phyloP scores from a whole-genome alignment of 2,888 invertebrate species.

The Noctua janthina region DNA sequence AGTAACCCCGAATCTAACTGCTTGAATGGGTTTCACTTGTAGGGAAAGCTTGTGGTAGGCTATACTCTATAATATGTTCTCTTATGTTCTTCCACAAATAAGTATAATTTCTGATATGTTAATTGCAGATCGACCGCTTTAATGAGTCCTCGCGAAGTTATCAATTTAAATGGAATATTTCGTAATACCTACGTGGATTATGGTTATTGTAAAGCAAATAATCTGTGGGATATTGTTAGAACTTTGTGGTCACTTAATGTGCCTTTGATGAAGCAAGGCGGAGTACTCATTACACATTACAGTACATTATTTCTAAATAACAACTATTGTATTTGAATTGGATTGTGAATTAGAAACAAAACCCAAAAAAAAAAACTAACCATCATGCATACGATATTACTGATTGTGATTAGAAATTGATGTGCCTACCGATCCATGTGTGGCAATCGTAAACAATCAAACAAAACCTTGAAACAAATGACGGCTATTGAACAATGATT shows the following conservation, averaged over 20 bases:
- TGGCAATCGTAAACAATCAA: conserved; percentile 1
- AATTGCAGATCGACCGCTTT: background rate
- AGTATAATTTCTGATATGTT: background rate
- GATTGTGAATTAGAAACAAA: background rate
- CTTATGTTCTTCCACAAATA: background rate
- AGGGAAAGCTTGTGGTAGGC: background rate
- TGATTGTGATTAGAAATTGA: background rate
- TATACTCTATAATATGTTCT: background rate
- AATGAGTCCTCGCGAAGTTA: too few relatives aligned
- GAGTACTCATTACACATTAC: too few relatives aligned
- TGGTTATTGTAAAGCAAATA: too few relatives aligned
- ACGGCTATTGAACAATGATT: conserved; percentile 1
- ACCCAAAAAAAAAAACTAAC: background rate
- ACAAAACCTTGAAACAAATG: conserved; percentile 9
- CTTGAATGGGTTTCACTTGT: background rate
- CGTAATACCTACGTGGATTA: too few relatives aligned
- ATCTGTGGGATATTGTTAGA: too few relatives aligned
- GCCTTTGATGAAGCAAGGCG: too few relatives aligned
- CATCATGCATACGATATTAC: background rate
- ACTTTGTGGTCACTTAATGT: too few relatives aligned
- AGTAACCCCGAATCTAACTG: background rate
- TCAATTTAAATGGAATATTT: too few relatives aligned
- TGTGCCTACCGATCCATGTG: background rate
- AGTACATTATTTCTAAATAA: background rate
- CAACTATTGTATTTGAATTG: background rate